Evolutionary conservation across 1,140 invertebrate species (phyloP).

Genomic region (Hylyphantes graminicola): DNA sequence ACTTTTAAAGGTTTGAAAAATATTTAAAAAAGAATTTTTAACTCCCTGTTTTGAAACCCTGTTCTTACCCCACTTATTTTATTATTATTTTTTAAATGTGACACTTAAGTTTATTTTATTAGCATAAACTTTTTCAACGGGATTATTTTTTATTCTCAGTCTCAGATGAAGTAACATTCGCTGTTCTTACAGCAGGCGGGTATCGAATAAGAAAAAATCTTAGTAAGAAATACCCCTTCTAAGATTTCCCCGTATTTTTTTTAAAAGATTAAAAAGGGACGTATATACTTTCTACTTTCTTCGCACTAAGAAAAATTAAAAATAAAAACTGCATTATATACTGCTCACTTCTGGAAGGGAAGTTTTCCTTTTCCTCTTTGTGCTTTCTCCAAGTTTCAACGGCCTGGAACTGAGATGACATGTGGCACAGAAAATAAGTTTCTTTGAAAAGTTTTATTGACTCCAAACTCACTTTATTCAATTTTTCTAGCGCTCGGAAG

Average conservation of each 20-base stretch:
- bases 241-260: too few relatives aligned
- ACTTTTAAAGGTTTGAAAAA: too few relatives aligned
- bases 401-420: slow-evolving; percentile 22
- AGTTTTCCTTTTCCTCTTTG: slow-evolving; percentile 6
- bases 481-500: too few relatives aligned
- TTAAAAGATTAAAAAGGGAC: too few relatives aligned
- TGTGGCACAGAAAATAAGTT: slow-evolving; percentile 28
- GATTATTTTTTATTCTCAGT: slow-evolving; percentile 8
- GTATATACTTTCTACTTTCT: neutral
- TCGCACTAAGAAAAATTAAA: slow-evolving; percentile 4
- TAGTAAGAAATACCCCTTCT: neutral
- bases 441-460: slow-evolving; percentile 10
- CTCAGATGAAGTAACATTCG: slow-evolving; percentile 35
- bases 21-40: slow-evolving; percentile 4
- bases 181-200: slow-evolving; percentile 18
- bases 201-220: slow-evolving; percentile 32
- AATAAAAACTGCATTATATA: neutral
- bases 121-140: slow-evolving; percentile 4
- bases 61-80: slow-evolving; percentile 3
- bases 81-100: neutral
- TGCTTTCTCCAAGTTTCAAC: neutral
- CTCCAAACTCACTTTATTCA: too few relatives aligned
- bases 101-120: slow-evolving; percentile 41
- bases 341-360: neutral
- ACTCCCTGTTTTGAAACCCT: neutral